phyloP scores from a whole-genome alignment of 2,888 invertebrate species.

The Zaprionus bogoriensis region DNA sequence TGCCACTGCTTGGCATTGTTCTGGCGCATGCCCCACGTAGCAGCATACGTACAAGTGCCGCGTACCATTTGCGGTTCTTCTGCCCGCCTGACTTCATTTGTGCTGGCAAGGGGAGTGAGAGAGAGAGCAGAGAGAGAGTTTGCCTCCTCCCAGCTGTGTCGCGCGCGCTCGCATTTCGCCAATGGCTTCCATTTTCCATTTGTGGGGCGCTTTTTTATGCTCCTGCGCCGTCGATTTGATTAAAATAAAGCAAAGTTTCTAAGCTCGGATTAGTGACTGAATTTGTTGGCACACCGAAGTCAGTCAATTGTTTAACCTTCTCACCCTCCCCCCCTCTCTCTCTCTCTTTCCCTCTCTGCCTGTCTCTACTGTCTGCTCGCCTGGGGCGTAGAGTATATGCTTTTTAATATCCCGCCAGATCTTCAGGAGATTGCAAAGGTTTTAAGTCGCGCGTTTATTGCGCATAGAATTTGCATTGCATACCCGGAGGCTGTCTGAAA shows the following conservation, averaged over 20 bases:
- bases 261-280: conserved; percentile 78
- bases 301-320: conserved; percentile 60
- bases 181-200: conserved; percentile 55
- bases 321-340: neutral
- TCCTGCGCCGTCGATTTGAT: conserved; percentile 55
- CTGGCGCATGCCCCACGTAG: conserved; percentile 58
- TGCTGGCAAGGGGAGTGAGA: too few species aligned
- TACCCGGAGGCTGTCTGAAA: conserved; percentile 60
- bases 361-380: neutral
- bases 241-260: conserved; percentile 77
- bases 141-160: conserved; percentile 36
- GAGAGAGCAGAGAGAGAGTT: conserved; percentile 41
- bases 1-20: conserved; percentile 39
- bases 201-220: too few species aligned
- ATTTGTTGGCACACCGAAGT: conserved; percentile 42
- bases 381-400: conserved; percentile 19
- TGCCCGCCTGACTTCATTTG: neutral
- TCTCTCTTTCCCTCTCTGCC: neutral
- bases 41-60: conserved; percentile 30
- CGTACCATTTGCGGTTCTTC: conserved; percentile 53
- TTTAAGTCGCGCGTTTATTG: conserved; percentile 48
- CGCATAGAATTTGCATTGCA: conserved; percentile 67
- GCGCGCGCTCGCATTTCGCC: conserved; percentile 43
- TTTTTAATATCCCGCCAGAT: too few species aligned
- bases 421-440: conserved; percentile 32